phyloP scores from a whole-genome alignment of 1,140 invertebrate genomes.

The Drosophila grimshawi region DNA sequence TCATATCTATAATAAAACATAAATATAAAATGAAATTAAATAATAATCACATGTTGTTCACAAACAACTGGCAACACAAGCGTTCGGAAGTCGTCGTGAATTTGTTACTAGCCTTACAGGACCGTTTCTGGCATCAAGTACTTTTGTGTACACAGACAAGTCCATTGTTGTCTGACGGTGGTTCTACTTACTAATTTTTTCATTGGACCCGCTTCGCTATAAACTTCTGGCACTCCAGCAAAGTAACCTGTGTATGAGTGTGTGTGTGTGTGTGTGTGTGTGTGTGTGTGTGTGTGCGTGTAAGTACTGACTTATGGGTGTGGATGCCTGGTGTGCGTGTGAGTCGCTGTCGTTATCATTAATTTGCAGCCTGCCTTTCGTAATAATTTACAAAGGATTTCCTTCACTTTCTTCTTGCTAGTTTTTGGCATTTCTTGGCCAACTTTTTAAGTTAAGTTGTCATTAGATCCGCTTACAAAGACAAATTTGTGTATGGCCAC shows the following conservation, averaged over 20 bases:
- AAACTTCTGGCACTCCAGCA: constrained; percentile 1
- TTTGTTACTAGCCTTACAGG: background rate
- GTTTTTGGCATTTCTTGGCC: constrained; percentile 28
- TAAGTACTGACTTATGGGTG: constrained; percentile 12
- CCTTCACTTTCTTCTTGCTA: constrained; percentile 37
- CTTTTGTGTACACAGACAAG: constrained; percentile 26
- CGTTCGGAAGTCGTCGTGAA: background rate
- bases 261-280: background rate
- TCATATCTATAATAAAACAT: no score
- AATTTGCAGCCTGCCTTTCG: constrained; percentile 76
- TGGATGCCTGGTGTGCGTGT: constrained; percentile 18
- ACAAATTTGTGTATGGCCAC: constrained; percentile 55
- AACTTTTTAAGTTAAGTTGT: constrained; percentile 62
- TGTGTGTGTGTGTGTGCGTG: background rate
- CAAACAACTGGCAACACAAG: background rate
- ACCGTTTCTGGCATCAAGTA: constrained; percentile 20
- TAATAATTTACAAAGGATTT: constrained; percentile 74
- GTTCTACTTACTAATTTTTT: constrained; percentile 28
- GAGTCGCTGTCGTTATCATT: constrained; percentile 68
- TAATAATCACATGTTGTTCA: no score
- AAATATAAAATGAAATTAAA: no score
- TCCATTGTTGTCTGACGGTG: constrained; percentile 28
- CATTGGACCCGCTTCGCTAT: constrained; percentile 10
- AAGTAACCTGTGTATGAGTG: background rate
- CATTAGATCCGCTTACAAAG: constrained; percentile 57